A percentile compares a stretch with the other conserved stretches of the same genome.
Conservation (phyloP, 1,140 invertebrate species). For the Aporrectodea caliginosa region DNA sequence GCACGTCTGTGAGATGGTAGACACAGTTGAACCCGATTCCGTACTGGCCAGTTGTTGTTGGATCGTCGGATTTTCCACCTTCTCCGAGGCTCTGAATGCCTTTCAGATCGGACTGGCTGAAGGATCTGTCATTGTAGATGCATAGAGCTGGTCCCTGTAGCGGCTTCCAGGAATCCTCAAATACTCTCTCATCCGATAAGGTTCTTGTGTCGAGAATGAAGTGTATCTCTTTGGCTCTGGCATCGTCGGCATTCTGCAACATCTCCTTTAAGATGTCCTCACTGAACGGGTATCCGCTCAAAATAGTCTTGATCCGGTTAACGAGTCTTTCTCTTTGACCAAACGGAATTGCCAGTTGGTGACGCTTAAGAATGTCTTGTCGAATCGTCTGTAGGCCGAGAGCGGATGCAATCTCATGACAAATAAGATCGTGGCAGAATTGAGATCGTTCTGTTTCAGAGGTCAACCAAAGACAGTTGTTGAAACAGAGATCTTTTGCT, state of each 20-base stretch:
- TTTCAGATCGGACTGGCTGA: constrained; percentile 39
- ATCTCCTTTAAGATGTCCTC: constrained; percentile 41
- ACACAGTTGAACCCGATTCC: constrained; percentile 51
- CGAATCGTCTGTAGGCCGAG: constrained; percentile 4
- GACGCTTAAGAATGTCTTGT: background rate
- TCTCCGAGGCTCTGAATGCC: constrained; percentile 42
- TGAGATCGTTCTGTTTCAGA: background rate
- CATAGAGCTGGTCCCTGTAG: constrained; percentile 40
- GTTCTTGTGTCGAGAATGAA: constrained; percentile 42
- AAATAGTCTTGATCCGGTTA: constrained; percentile 41
- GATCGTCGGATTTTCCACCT: constrained; percentile 36
- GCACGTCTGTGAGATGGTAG: constrained; percentile 49
- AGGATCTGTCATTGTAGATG: constrained; percentile 42
- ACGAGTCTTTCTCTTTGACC: constrained; percentile 31
- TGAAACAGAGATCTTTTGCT: constrained; percentile 6
- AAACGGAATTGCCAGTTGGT: constrained; percentile 12
- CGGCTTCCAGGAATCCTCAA: constrained; percentile 33
- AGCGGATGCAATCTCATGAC: background rate
- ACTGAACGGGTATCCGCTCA: constrained; percentile 44
- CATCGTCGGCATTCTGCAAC: constrained; percentile 55
- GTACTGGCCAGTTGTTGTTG: constrained; percentile 35
- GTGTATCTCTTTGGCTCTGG: constrained; percentile 39
- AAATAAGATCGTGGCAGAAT: constrained; percentile 10
- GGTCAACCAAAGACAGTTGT: background rate
- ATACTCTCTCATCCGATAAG: constrained; percentile 22